A percentile compares a stretch with the other conserved stretches of the same genome.
Evolutionary conservation across 2,797 vertebrate genomes (phyloP).

Genomic region (Channallabes apus): DNA sequence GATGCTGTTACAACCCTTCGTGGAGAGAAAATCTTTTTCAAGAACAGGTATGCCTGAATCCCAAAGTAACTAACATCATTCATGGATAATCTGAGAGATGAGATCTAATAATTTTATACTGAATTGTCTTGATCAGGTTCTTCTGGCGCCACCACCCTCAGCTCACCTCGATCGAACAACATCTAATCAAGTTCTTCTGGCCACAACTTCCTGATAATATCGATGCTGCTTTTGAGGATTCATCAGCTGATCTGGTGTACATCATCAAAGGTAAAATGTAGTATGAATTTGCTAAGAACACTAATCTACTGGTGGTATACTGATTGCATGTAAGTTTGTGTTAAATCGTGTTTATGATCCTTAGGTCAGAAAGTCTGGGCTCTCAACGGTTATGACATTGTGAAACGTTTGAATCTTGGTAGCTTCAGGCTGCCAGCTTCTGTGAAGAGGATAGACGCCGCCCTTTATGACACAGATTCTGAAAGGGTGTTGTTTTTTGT

Average conservation of each 20-base stretch:
- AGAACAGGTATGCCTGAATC: slow-evolving; percentile 69
- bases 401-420: slow-evolving; percentile 67
- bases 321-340: background rate
- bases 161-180: slow-evolving; percentile 60
- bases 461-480: slow-evolving; percentile 66
- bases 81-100: too few species aligned
- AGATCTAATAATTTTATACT: slow-evolving; percentile 21
- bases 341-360: background rate
- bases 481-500: slow-evolving; percentile 75
- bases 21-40: slow-evolving; percentile 78
- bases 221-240: slow-evolving; percentile 79
- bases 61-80: slow-evolving; percentile 11
- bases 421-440: slow-evolving; percentile 68
- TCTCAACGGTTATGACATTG: slow-evolving; percentile 65
- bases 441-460: slow-evolving; percentile 75
- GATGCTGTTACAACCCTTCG: slow-evolving; percentile 74
- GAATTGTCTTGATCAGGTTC: slow-evolving; percentile 62
- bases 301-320: background rate
- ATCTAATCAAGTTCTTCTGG: slow-evolving; percentile 76
- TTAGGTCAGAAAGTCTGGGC: slow-evolving; percentile 69
- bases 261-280: slow-evolving; percentile 61
- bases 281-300: background rate
- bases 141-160: slow-evolving; percentile 71
- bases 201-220: slow-evolving; percentile 69
- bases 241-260: slow-evolving; percentile 65